These are phyloP conservation scores for Mionectes macconnelli DNA, from an alignment of 2,113 vertebrate genomes.

Conservation along the genomic window DNA sequence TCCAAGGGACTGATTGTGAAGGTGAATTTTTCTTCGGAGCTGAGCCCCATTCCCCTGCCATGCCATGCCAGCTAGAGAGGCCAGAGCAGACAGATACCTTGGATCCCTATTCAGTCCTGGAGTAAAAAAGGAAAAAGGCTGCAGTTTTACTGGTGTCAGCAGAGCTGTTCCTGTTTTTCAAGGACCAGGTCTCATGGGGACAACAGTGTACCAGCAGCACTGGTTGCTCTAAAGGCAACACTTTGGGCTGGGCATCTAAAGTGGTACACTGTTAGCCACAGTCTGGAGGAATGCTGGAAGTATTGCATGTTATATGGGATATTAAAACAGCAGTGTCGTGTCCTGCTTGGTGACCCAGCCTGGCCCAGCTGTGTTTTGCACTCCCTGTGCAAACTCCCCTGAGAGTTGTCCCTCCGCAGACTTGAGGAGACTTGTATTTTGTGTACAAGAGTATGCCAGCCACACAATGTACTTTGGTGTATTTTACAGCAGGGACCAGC, in stretches of 20 bases:
- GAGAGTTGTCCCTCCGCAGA: not conserved
- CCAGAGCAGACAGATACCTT: not conserved
- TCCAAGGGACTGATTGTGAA: slow-evolving; percentile 94
- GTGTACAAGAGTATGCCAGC: not conserved
- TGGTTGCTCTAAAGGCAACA: fast-evolving
- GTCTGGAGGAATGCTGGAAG: not conserved
- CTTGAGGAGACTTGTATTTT: not conserved
- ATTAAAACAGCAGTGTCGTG: not conserved
- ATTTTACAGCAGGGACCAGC: not conserved
- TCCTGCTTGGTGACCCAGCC: not conserved
- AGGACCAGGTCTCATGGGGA: not conserved
- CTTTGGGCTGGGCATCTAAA: not conserved
- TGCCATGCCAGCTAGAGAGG: not conserved
- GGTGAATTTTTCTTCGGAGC: slow-evolving; percentile 71
- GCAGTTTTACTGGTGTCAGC: not conserved
- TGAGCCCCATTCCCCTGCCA: not conserved
- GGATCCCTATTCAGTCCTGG: not conserved
- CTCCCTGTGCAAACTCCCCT: not conserved
- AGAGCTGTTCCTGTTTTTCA: not conserved
- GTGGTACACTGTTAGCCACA: not conserved
- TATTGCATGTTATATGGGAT: not conserved
- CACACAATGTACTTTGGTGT: not conserved
- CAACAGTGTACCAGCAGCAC: not conserved
- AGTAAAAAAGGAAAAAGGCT: not conserved
- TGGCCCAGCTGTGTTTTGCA: not conserved